Evolutionary conservation across 2,113 vertebrate species (phyloP).

Genomic region (Mystacornis crossleyi): DNA sequence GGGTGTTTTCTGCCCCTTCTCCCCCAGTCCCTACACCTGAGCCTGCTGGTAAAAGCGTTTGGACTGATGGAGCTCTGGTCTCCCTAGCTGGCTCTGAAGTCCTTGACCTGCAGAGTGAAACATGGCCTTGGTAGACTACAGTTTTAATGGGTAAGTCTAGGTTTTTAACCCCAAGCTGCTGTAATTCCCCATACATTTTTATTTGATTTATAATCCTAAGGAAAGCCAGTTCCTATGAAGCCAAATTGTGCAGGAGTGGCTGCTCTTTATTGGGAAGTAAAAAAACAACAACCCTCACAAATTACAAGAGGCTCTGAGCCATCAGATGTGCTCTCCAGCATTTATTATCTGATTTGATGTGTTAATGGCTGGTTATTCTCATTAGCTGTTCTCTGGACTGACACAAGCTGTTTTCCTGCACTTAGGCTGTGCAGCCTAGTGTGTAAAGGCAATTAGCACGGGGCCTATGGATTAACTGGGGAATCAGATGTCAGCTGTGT

Average conservation of each 20-base stretch:
- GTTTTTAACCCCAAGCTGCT: neutral
- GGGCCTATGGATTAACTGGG: neutral
- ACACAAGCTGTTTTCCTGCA: neutral
- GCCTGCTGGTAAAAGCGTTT: neutral
- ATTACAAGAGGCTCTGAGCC: neutral
- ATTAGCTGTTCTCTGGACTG: neutral
- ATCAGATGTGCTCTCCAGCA: neutral
- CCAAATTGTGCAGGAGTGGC: neutral
- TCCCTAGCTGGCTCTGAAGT: neutral
- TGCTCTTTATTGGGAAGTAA: neutral
- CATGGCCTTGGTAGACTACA: neutral
- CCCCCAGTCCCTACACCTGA: neutral
- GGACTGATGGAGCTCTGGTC: neutral
- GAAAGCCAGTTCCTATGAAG: neutral
- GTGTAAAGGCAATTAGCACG: neutral
- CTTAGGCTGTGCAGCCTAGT: neutral
- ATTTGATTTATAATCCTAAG: neutral
- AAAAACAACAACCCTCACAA: neutral
- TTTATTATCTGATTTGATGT: conserved; percentile 13
- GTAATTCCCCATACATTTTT: neutral
- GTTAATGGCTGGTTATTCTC: conserved; percentile 25
- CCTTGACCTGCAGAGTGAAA: neutral
- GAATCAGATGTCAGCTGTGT: neutral
- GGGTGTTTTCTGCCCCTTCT: neutral
- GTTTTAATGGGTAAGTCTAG: neutral